Base-by-base conservation (phyloP, 2,888 invertebrate genomes). In the Tenthredo notha region DNA sequence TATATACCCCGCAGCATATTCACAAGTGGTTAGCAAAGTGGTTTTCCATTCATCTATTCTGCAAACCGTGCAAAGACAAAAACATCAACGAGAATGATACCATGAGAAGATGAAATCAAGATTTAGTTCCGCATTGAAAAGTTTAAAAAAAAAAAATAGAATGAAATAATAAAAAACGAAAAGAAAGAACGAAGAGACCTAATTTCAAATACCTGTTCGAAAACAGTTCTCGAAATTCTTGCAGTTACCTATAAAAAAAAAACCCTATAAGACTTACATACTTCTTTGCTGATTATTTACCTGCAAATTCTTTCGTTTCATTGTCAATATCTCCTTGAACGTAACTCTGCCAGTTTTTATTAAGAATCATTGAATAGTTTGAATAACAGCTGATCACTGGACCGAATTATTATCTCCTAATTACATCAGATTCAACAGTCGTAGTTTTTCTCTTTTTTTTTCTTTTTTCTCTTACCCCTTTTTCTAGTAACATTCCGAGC, bases 31-130 rank as follows among this genome's bases (percentile, higher is more conserved):
- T 21, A 3, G 29, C 77, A 54, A 77, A 77, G 77, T 77, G 77
- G 21, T 77, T 77, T 54, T 77, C 54, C 77, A 77, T 77, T 54
- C 77, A 77, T 50, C 75, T 77, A 50, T 29, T 50, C 50, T 6
- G 25, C 18, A 50, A 29, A 15, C 7, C 40, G 43, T 43, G 21
- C 10, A 12, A 43, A 15, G 33, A 29, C 25, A n/a, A 33, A 29
- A 67, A 5, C 10, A 33, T 67, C 21, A 21, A 4, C n/a, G n/a
- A n/a, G 3, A 40, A 40, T 40, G 15, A 6, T 40, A 33, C 33
- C 1, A 70, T 15, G n/a, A n/a, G n/a, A n/a, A 29, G 33, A 70
- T 37, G 18, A 70, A 29, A 15, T 18, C 0, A 65, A 5, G n/a
- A n/a, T 54, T 54, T 7, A 54, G 6, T 54, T 54, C 54, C n/a